Conservation (phyloP, 2,888 invertebrate genomes). For the Drosophila melanosoma region DNA sequence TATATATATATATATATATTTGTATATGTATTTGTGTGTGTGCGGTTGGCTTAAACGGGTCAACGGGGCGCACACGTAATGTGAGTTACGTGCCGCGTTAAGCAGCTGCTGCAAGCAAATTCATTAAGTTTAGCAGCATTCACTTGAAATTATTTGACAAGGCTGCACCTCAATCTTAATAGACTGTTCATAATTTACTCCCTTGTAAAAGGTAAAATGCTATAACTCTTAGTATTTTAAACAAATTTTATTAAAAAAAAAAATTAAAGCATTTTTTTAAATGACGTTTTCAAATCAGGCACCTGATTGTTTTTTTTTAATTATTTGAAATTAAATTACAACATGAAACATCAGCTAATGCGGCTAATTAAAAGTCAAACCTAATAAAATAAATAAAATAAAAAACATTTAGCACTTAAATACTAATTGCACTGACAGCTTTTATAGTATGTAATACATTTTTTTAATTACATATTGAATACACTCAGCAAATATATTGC, state of each 20-base stretch:
- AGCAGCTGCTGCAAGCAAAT: constrained; percentile 12
- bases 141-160: constrained; percentile 9
- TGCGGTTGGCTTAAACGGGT: constrained; percentile 42
- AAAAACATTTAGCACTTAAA: neutral
- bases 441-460: neutral
- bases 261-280: neutral
- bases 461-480: neutral
- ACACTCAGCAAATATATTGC: neutral
- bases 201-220: neutral
- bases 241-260: neutral
- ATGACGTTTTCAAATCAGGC: neutral
- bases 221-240: neutral
- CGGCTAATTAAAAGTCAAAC: neutral
- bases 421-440: neutral
- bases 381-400: neutral
- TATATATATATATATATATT: neutral
- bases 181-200: neutral
- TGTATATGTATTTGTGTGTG: neutral
- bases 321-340: neutral
- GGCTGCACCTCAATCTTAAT: neutral
- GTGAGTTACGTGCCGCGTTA: constrained; percentile 31
- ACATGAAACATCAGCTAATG: neutral
- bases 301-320: neutral
- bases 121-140: constrained; percentile 1
- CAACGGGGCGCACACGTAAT: constrained; percentile 56